phyloP scores from a whole-genome alignment of 2,888 invertebrate genomes.

The Eurois occulta region DNA sequence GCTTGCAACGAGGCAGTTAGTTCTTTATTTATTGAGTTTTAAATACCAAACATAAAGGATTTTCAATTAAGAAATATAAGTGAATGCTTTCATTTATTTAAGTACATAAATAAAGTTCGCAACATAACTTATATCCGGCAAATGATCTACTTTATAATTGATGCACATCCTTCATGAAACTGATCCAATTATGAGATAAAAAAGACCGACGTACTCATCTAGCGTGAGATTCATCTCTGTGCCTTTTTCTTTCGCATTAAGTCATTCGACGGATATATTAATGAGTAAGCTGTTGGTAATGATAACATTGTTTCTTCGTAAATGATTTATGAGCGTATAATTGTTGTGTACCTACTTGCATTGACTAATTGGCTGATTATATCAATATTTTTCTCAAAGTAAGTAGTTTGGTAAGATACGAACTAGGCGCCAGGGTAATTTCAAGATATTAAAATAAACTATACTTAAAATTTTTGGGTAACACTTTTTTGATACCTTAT shows the following conservation, averaged over 20 bases:
- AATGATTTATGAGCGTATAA: slow-evolving; percentile 34
- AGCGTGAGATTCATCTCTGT: slow-evolving; percentile 39
- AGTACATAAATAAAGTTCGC: slow-evolving; percentile 24
- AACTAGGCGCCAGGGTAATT: neutral
- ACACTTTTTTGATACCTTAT: neutral
- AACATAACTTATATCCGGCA: slow-evolving; percentile 52
- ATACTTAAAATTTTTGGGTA: neutral
- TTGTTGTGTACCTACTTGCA: neutral
- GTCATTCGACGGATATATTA: slow-evolving; percentile 46
- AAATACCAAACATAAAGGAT: neutral
- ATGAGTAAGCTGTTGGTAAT: slow-evolving; percentile 19
- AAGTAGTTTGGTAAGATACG: neutral
- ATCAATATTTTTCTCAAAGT: neutral
- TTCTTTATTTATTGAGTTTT: neutral
- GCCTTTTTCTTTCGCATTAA: slow-evolving; percentile 51
- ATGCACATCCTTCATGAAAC: slow-evolving; percentile 52
- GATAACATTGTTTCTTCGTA: slow-evolving; percentile 37
- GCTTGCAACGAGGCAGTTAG: too few species aligned
- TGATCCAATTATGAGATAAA: slow-evolving; percentile 59
- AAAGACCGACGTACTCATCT: slow-evolving; percentile 25
- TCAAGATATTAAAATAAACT: neutral
- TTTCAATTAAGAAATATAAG: neutral
- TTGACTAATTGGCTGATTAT: slow-evolving; percentile 8
- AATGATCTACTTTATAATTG: slow-evolving; percentile 62
- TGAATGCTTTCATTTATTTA: neutral